Conservation (phyloP, 2,113 vertebrate genomes). For the Pampusana beccarii region DNA sequence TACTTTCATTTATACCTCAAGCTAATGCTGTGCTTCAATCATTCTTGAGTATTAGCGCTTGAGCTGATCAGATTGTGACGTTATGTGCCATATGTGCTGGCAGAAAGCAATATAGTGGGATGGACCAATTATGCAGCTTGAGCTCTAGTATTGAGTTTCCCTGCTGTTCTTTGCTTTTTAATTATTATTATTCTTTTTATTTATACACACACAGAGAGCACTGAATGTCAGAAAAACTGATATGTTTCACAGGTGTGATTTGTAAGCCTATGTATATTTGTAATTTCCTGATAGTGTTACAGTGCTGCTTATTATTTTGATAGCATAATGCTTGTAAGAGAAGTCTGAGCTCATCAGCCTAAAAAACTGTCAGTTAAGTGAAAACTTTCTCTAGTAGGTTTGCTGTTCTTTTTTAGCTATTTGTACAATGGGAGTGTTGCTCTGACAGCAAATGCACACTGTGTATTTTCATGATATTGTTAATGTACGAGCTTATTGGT, state of each 20-base stretch:
- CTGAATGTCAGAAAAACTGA: background rate
- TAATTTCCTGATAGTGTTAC: background rate
- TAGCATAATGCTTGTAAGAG: background rate
- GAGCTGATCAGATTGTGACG: constrained; percentile 60
- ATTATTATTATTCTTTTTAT: background rate
- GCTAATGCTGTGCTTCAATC: background rate
- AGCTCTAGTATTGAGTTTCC: constrained; percentile 33
- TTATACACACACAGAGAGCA: background rate
- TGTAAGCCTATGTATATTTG: background rate
- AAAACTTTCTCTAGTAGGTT: background rate
- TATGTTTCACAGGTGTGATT: background rate
- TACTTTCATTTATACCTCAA: background rate
- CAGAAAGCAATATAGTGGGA: background rate
- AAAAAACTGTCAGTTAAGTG: background rate
- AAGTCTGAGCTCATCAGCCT: background rate
- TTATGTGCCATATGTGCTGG: constrained; percentile 43
- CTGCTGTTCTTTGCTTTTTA: background rate
- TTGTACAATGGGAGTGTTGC: background rate
- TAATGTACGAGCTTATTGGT: background rate
- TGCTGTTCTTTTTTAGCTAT: background rate
- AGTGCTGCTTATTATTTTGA: background rate
- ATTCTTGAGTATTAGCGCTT: constrained; percentile 40
- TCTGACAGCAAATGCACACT: background rate
- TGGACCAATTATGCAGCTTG: background rate
- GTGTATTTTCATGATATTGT: background rate